These are phyloP conservation scores for Serrognathus titanus DNA, from an alignment of 2,888 invertebrate genomes.

Conservation along the genomic window DNA sequence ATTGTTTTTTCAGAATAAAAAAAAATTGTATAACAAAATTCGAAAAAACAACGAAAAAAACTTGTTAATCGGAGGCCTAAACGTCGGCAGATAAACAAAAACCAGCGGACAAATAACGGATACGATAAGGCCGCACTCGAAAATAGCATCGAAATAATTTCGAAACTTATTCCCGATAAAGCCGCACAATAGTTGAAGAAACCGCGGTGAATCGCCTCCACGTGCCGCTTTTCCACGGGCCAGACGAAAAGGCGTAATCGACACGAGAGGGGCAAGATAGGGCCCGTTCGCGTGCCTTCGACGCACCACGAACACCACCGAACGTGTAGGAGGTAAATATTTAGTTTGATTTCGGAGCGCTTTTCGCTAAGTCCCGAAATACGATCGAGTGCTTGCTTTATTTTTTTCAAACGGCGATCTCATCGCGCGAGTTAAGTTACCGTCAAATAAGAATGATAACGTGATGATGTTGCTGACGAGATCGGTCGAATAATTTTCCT, in stretches of 20 bases:
- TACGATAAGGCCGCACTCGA: too few species aligned
- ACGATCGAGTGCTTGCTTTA: background rate
- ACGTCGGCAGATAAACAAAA: too few species aligned
- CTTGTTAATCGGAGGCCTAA: too few species aligned
- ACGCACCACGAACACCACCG: constrained; percentile 29
- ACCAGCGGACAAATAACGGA: too few species aligned
- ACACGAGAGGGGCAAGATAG: constrained; percentile 20
- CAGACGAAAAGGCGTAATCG: constrained; percentile 21
- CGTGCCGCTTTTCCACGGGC: constrained; percentile 37
- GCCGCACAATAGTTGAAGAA: constrained; percentile 23
- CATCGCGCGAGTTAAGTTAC: background rate
- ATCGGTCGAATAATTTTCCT: too few species aligned
- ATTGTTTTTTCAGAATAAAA: too few species aligned
- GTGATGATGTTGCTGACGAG: too few species aligned
- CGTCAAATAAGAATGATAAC: too few species aligned
- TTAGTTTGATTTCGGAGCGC: constrained; percentile 46
- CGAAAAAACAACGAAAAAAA: too few species aligned
- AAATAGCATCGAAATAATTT: background rate
- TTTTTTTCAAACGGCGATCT: background rate
- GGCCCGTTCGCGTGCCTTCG: constrained; percentile 32
- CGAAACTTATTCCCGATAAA: background rate
- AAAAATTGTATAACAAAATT: too few species aligned
- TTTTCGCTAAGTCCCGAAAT: constrained; percentile 32
- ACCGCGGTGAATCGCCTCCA: constrained; percentile 46
- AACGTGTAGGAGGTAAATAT: constrained; percentile 46